Base-by-base conservation (phyloP, 2,113 vertebrate genomes). In the Tupaia chinensis region DNA sequence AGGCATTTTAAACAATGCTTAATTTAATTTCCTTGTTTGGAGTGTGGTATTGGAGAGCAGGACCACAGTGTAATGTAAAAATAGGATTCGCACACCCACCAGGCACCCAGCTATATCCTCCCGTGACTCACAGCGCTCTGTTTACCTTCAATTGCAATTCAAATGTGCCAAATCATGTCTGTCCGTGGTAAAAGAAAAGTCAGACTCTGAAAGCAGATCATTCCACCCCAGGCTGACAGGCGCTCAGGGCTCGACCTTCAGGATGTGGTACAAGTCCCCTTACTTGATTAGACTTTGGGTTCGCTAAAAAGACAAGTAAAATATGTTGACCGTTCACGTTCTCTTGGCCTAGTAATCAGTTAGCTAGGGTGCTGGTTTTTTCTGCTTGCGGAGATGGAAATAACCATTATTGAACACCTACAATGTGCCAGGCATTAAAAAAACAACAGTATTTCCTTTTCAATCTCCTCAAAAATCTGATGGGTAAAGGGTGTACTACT, bases 21-120 rank as follows among this genome's bases (percentile, higher is more conserved):
- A 98, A 99, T 99, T 98, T 98, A 98, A 98, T 98, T 98, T 98
- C 95, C 96, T 89, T 98, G 98, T 98, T 99, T 99, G 98, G 97
- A 98, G 94, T 97, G 97, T 96, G 94, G 93, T 96, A 97, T 98
- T 98, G 96, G 97, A 98, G 98, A 98, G 97, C 92, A 95, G 97
- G 93, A 97, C 97, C 93, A 77, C 96, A 89, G 97, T 94, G 95
- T 97, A 97, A 98, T 93, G 84, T 97, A 95, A 97, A 98, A 97
- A 96, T 92, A 93, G 10, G 84, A 98, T 96, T 96, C 95, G 9
- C 60, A 91, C 87, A 94, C 97, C 97, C 97, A 97, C 96, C 90
- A 95, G 97, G 94, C 97, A 80, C 97, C 96, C 97, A 79, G 79
- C 93, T 97, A 89, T 73, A 95, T 95, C 97, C 97, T 95, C 96